Base-by-base conservation (phyloP, 1,140 invertebrate genomes). In the Calephelis nemesis region DNA sequence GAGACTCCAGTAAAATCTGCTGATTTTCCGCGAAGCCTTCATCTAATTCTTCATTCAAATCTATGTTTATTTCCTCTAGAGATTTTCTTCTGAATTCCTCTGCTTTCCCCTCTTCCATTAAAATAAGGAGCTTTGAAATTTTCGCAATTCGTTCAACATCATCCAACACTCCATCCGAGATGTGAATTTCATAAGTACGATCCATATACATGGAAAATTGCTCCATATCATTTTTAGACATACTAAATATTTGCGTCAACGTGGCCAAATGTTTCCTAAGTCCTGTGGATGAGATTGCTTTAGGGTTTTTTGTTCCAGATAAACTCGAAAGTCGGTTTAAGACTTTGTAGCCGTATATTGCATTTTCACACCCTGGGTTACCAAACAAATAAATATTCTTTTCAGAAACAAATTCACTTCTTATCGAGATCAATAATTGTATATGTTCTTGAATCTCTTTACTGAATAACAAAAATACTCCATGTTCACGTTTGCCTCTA, bases 241-340 rank as follows among this genome's bases (percentile, higher is more conserved):
- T 75, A 62, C 39, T 75, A 63, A 87, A 85, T n/a, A 87, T 47
- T 74, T 87, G 83, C 7, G 78, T 67, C 47, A 86, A 67, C 0
- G 83, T 85, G 8, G 82, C 82, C 64, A 87, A 73, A 74, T 86
- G 78, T 71, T 84, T 86, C 39, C 83, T 47, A 5, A 87, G 70
- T 70, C 67, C 70, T 42, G 78, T 87, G 10, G 75, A 64, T 1
- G 80, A 69, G 1, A 85, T 74, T 6, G 78, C 74, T 67, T 72
- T 68, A 10, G 76, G 75, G 30, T 84, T 74, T 80, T 80, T 77
- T 0, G 77, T 77, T 19, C 77, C 82, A 62, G 67, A 73, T 49
- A 47, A 8, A 47, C 62, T 78, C 0, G 80, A 73, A 65, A 81
- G 65, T 65, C 73, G 82, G 70, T 76, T 62, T 15, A 85, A 50